phyloP scores from a whole-genome alignment of 1,140 invertebrate species.

The Acyrthosiphon pisum region DNA sequence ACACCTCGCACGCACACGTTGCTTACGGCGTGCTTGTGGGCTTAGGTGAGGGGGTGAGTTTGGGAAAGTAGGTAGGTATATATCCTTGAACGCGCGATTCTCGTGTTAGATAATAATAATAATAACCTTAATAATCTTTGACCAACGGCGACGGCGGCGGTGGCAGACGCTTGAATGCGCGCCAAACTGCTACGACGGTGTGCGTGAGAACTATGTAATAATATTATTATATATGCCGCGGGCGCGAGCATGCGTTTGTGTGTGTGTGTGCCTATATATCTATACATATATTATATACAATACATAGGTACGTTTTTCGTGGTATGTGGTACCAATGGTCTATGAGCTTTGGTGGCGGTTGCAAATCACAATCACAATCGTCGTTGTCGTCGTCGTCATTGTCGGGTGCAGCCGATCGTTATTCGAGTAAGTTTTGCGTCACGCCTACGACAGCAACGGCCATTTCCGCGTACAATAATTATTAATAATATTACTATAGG shows the following conservation, averaged over 20 bases:
- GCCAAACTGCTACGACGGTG: background rate
- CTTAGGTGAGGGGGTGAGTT: background rate
- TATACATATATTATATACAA: too few relatives aligned
- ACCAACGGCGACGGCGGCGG: background rate
- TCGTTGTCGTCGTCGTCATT: too few relatives aligned
- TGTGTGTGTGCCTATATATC: too few relatives aligned
- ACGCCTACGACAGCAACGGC: background rate
- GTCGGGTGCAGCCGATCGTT: background rate
- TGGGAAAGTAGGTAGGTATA: background rate
- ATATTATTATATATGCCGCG: too few relatives aligned
- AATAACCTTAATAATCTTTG: conserved; percentile 8
- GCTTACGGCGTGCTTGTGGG: background rate
- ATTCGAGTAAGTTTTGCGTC: background rate
- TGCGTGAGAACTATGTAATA: background rate
- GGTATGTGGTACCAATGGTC: background rate
- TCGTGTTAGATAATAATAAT: background rate
- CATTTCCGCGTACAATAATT: background rate
- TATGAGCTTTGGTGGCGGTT: background rate
- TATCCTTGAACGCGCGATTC: background rate
- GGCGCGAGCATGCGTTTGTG: background rate
- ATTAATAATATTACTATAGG: background rate
- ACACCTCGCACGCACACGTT: background rate
- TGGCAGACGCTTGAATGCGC: background rate
- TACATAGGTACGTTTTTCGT: too few relatives aligned
- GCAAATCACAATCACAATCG: background rate